These are phyloP conservation scores for Periophthalmodon schlosseri DNA, from an alignment of 2,113 vertebrate genomes.

Conservation along the genomic window DNA sequence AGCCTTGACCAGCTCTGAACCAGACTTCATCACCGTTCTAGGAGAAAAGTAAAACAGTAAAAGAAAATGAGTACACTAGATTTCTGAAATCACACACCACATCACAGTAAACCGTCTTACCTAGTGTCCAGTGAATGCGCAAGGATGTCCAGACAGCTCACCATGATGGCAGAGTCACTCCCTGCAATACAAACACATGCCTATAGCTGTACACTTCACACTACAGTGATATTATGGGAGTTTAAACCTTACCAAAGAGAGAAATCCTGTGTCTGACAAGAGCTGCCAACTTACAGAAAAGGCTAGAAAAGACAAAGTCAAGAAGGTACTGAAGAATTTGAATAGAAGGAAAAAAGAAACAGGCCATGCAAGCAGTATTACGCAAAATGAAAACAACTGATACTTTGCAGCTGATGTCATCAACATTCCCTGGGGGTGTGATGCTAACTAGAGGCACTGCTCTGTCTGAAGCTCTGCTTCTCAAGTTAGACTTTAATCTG, in stretches of 20 bases:
- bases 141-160: conserved; percentile 95
- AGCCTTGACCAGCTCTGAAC: conserved; percentile 93
- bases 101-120: conserved; percentile 55
- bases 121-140: conserved; percentile 91
- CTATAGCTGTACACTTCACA: conserved; percentile 12
- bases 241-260: conserved; percentile 89
- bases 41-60: not conserved
- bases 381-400: not conserved
- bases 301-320: conserved; percentile 76
- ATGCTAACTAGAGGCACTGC: no score
- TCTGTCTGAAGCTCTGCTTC: no score
- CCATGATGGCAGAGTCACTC: conserved; percentile 92
- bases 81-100: not conserved
- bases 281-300: conserved; percentile 98
- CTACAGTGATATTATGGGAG: conserved; percentile 15
- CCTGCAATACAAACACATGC: conserved; percentile 75
- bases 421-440: no score
- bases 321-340: conserved; percentile 37
- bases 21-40: conserved; percentile 98
- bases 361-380: not conserved
- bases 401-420: no score
- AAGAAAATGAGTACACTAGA: not conserved
- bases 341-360: not conserved
- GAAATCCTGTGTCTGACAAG: conserved; percentile 99
- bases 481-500: no score